Evolutionary conservation across 2,797 vertebrate species (phyloP), one percentile per base, ranked within the genome.

Genomic region (Coccyzus lansbergi): DNA sequence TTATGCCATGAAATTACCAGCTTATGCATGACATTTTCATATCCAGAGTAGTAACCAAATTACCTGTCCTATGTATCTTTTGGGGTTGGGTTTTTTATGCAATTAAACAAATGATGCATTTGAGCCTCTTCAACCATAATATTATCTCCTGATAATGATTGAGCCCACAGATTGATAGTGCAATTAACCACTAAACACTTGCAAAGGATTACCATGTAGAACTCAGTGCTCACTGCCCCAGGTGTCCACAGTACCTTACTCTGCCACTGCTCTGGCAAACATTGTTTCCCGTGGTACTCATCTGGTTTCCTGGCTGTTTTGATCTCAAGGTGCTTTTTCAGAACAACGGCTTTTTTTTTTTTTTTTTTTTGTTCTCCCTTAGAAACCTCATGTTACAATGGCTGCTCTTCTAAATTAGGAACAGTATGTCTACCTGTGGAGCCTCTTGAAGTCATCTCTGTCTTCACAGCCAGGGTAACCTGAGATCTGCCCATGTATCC

Each of bases 61-160:
- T 76, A 71, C 53, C 63, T 79, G 31, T 63, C 34, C 34, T 65
- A 12, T 48, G 7, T 76, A 51, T 77, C 34, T 80, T 77, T 68
- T 58, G 36, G 31, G 16, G 15, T 89, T 91, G 24, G 8, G 12
- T 77, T 87, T 86, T 92, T 51, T 71, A 87, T 85, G n/a, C 46
- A 83, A 71, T 81, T 93, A 81, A 91, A 89, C 44, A 90, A 92
- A 88, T 75, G 1, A 85, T 77, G 53, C 29, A 40, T 85, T 89
- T 83, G 44, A 85, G 38, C 55, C 46, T 92, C 25, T 42, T 78
- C 40, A 91, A 3, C 53, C 59, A 14, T 81, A 67, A 48, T 31
- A 36, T 83, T 62, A 69, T 72, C 64, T 85, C 18, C 65, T 78
- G 65, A 36, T 83, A 82, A 77, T 44, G 59, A 62, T 2, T 60